Evolutionary conservation across 2,113 vertebrate species (phyloP).

Genomic region (Lophotis ruficrista): DNA sequence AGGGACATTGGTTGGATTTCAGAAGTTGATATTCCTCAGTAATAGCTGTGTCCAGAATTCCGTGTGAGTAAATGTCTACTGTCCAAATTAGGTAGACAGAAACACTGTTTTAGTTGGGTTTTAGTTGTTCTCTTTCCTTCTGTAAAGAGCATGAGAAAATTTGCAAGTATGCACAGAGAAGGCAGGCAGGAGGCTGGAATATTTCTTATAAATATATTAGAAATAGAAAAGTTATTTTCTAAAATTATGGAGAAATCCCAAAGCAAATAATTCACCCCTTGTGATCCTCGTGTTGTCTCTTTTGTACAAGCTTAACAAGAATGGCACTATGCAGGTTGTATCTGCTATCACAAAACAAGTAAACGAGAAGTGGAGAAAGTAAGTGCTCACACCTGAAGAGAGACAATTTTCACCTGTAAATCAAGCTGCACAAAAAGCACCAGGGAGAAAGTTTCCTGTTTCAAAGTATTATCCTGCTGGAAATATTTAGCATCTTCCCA

Average conservation of each 20-base stretch:
- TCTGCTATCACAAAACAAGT: not conserved
- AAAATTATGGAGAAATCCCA: not conserved
- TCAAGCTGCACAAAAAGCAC: not conserved
- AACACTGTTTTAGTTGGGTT: not conserved
- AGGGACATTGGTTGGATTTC: not conserved
- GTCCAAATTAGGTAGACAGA: not conserved
- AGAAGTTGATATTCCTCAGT: not conserved
- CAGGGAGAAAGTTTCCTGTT: not conserved
- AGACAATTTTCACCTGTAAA: constrained; percentile 4
- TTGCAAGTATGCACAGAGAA: not conserved
- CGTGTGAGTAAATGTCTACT: not conserved
- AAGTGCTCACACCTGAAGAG: not conserved
- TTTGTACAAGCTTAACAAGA: not conserved
- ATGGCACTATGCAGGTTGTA: not conserved
- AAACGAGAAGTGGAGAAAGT: not conserved
- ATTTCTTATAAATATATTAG: not conserved
- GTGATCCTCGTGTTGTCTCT: not conserved
- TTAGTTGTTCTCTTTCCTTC: not conserved
- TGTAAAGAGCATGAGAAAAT: not conserved
- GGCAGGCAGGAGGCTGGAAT: not conserved
- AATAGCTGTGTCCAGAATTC: not conserved
- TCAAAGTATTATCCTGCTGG: not conserved
- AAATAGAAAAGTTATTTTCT: not conserved
- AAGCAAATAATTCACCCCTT: not conserved
- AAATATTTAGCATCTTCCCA: not conserved